These are phyloP conservation scores for Zophobas morio DNA, from an alignment of 1,140 invertebrate genomes.

Conservation along the genomic window DNA sequence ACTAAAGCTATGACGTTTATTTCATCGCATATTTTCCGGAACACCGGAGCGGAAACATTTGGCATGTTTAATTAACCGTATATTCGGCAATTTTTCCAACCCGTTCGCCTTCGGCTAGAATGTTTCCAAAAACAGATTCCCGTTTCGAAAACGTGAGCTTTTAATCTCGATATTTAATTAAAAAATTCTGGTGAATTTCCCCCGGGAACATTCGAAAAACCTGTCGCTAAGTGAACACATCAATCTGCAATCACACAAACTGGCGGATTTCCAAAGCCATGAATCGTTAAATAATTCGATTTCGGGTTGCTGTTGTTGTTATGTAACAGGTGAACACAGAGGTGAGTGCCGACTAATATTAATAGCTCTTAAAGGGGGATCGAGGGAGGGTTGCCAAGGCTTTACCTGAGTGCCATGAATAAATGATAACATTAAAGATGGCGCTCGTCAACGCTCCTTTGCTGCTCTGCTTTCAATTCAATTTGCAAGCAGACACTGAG, in stretches of 20 bases:
- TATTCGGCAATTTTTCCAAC: background rate
- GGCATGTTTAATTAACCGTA: background rate
- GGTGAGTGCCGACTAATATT: slow-evolving; percentile 46
- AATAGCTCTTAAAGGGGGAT: slow-evolving; percentile 47
- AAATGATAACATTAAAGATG: slow-evolving; percentile 57
- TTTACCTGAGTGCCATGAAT: slow-evolving; percentile 56
- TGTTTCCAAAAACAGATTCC: slow-evolving; percentile 1
- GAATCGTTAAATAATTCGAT: slow-evolving; percentile 35
- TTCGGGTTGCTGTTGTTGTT: slow-evolving; percentile 31
- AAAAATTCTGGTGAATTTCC: background rate
- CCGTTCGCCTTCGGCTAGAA: slow-evolving; percentile 1
- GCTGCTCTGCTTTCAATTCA: slow-evolving; percentile 52
- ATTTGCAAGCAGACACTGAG: slow-evolving; percentile 50
- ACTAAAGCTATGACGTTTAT: slow-evolving; percentile 16
- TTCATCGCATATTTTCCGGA: slow-evolving; percentile 3
- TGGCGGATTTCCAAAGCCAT: slow-evolving; percentile 6
- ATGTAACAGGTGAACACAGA: slow-evolving; percentile 46
- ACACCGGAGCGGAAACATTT: slow-evolving; percentile 5
- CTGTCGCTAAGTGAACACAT: slow-evolving; percentile 28
- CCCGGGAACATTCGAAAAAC: slow-evolving; percentile 14
- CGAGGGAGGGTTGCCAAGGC: slow-evolving; percentile 37
- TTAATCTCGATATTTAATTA: slow-evolving; percentile 20
- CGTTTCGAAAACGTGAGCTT: slow-evolving; percentile 1
- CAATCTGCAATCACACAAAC: slow-evolving; percentile 26
- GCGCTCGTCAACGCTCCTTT: slow-evolving; percentile 52